Percentiles rank a stretch among this genome's conserved stretches.
phyloP scores from a whole-genome alignment of 1,140 invertebrate genomes.

The Helicoverpa zea region DNA sequence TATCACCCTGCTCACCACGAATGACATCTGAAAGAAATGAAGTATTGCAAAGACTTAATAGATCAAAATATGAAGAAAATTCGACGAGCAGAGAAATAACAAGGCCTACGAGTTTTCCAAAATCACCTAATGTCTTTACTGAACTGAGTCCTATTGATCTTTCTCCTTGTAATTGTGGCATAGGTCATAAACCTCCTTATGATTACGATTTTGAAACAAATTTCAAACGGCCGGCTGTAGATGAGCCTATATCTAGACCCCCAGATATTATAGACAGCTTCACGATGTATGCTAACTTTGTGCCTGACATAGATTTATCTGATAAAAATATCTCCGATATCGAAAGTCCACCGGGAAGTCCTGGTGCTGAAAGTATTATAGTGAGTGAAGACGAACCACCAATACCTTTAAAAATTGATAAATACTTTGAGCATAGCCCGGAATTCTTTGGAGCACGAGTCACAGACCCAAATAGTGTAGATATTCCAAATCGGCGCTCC shows the following conservation, averaged over 20 bases:
- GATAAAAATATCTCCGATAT: constrained; percentile 79
- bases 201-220: constrained; percentile 67
- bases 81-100: constrained; percentile 57
- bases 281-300: constrained; percentile 82
- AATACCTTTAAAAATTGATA: constrained; percentile 85
- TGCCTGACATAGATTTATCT: constrained; percentile 83
- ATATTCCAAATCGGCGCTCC: constrained; percentile 78
- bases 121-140: constrained; percentile 65
- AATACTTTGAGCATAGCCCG: constrained; percentile 87
- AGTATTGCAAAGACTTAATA: constrained; percentile 60
- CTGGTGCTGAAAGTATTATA: constrained; percentile 80
- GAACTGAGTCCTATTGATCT: constrained; percentile 75
- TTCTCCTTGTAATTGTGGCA: constrained; percentile 64
- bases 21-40: constrained; percentile 62
- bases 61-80: constrained; percentile 63
- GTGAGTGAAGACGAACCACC: constrained; percentile 86
- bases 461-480: constrained; percentile 77
- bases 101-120: constrained; percentile 61
- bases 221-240: constrained; percentile 63
- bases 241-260: constrained; percentile 63
- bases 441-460: constrained; percentile 85
- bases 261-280: constrained; percentile 83
- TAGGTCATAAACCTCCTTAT: constrained; percentile 55
- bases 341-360: constrained; percentile 80
- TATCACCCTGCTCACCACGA: constrained; percentile 58